Evolutionary conservation across 1,140 invertebrate genomes (phyloP).

Genomic region (Cryptotermes secundus): DNA sequence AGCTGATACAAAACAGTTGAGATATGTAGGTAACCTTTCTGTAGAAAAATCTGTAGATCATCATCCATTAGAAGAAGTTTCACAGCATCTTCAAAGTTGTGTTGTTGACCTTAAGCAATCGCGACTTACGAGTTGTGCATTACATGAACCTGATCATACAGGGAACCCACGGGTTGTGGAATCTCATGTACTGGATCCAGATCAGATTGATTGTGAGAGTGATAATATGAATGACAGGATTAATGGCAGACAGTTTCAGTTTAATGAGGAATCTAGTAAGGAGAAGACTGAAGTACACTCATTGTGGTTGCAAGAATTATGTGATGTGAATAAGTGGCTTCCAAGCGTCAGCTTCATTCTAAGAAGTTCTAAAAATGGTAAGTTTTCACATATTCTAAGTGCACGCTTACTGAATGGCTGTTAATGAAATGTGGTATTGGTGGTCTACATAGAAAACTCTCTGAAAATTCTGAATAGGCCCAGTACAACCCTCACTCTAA

Average conservation of each 20-base stretch:
- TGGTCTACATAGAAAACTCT: no score
- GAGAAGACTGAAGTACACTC: not conserved
- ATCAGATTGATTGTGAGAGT: not conserved
- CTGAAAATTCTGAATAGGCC: no score
- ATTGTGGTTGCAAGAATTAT: not conserved
- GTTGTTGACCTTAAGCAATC: not conserved
- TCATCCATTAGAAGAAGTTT: not conserved
- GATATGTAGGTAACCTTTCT: not conserved
- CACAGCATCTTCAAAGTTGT: not conserved
- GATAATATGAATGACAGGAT: not conserved
- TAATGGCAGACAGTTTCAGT: not conserved
- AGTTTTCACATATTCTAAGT: slow-evolving; percentile 35
- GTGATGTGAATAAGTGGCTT: slow-evolving; percentile 2
- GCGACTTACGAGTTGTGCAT: not conserved
- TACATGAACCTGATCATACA: not conserved
- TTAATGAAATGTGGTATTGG: no score
- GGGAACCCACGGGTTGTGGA: not conserved
- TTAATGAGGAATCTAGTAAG: not conserved
- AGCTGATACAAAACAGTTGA: not conserved
- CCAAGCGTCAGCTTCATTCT: slow-evolving; percentile 59
- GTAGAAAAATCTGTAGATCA: not conserved
- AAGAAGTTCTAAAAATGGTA: slow-evolving; percentile 64
- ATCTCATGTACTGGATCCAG: not conserved
- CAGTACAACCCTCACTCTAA: no score
- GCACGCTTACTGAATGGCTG: no score